Base-by-base conservation (phyloP, 2,888 invertebrate species). In the Sclerodermus sp. region DNA sequence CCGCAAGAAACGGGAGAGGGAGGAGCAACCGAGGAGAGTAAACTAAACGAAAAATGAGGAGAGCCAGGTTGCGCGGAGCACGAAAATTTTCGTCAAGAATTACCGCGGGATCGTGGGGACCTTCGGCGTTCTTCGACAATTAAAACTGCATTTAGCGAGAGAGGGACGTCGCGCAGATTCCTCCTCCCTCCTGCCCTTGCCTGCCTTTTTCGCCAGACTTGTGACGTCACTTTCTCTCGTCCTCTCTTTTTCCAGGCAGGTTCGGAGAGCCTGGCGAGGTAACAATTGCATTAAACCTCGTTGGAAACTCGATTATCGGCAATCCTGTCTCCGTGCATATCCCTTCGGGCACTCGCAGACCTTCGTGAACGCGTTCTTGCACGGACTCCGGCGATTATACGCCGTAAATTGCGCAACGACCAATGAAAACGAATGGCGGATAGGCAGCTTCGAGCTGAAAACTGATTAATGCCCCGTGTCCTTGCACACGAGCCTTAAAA, bases 261-360 rank as follows among this genome's bases (percentile, higher is more conserved):
- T n/a, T n/a, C n/a, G n/a, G n/a, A n/a, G n/a, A n/a, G n/a, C 42
- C 39, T 46, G 47, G 16, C 47, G 36, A 50, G 8, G 16, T 47
- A 63, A 60, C 60, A 60, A 64, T 64, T 60, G 55, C 54, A 46
- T 52, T 52, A 57, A 48, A 51, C 42, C 38, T 36, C 14, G 49
- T 47, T 52, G 45, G 37, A 51, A 58, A 62, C 61, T 63, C 57
- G 51, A 62, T 63, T 62, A 60, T 58, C 58, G 60, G 40, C 48
- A 48, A 51, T 56, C 44, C 56, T 44, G 51, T 51, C 51, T 47
- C 36, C 49, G 45, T n/a, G 50, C 43, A 53, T 51, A 41, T 45
- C 39, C 42, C 34, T 39, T 15, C 32, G 23, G 15, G 18, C 18
- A 5, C 30, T 31, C 30, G 30, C 8, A n/a, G 9, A 30, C 42